Evolutionary conservation across 2,113 vertebrate species (phyloP).

Genomic region (Saimiri boliviensis): DNA sequence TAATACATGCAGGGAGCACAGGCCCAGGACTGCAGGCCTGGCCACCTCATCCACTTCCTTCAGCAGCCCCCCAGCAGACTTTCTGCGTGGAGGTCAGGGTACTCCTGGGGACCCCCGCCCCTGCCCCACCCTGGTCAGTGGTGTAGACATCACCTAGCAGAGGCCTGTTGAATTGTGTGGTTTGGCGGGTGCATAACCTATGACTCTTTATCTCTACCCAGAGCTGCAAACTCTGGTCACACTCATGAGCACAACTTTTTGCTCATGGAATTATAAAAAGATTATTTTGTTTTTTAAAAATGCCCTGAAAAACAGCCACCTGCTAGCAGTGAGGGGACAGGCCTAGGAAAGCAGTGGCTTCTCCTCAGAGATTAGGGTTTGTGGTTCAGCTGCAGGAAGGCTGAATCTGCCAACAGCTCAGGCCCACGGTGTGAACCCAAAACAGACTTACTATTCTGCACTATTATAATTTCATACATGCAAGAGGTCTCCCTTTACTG

Average conservation of each 20-base stretch:
- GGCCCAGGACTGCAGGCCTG: neutral
- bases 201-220: neutral
- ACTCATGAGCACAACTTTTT: neutral
- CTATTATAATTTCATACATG: fast-evolving
- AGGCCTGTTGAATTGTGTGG: neutral
- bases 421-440: neutral
- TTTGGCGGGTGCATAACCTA: neutral
- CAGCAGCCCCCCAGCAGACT: neutral
- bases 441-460: neutral
- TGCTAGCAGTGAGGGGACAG: neutral
- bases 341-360: neutral
- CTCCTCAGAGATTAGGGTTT: neutral
- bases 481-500: neutral
- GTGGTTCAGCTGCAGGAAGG: neutral
- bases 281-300: neutral
- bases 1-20: neutral
- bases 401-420: neutral
- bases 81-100: neutral
- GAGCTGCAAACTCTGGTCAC: neutral
- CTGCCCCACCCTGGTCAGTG: neutral
- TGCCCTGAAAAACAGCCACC: neutral
- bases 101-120: neutral
- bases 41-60: neutral
- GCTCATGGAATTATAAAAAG: neutral
- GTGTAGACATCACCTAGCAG: neutral